phyloP scores from a whole-genome alignment of 2,113 vertebrate genomes.

The Poeciliopsis prolifica region DNA sequence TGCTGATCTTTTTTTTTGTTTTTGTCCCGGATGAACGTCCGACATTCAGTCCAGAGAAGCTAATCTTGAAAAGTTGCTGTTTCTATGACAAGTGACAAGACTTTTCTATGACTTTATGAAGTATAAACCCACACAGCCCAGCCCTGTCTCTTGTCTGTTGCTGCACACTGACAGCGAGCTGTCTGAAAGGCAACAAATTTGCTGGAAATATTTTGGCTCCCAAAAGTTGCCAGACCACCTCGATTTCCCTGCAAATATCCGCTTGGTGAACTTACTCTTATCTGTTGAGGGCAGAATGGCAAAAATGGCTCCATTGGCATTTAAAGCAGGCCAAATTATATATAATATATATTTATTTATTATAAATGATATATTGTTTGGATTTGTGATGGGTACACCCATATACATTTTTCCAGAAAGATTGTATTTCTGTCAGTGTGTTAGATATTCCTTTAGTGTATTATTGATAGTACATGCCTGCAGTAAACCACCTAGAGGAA shows the following conservation, averaged over 20 bases:
- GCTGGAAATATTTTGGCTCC: background rate
- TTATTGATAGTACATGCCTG: slow-evolving; percentile 18
- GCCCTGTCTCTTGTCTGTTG: background rate
- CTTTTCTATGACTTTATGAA: background rate
- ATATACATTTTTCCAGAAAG: background rate
- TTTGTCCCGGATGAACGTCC: background rate
- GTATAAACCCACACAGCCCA: too few species aligned
- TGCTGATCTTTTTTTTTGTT: background rate
- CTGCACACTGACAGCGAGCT: background rate
- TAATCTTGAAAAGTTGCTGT: background rate
- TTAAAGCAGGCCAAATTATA: background rate
- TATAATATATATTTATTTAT: background rate
- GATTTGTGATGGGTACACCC: background rate
- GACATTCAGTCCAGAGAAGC: background rate
- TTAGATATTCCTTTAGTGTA: slow-evolving; percentile 7
- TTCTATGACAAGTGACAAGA: background rate
- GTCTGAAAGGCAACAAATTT: background rate
- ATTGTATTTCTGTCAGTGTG: background rate
- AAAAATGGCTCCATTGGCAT: too few species aligned
- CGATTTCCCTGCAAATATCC: too few species aligned
- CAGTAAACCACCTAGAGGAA: slow-evolving; percentile 55
- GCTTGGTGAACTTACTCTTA: too few species aligned
- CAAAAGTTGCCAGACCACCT: background rate
- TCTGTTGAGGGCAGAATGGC: too few species aligned
- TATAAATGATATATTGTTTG: background rate